Base-by-base conservation (phyloP, 2,113 vertebrate species). In the Redunca redunca region DNA sequence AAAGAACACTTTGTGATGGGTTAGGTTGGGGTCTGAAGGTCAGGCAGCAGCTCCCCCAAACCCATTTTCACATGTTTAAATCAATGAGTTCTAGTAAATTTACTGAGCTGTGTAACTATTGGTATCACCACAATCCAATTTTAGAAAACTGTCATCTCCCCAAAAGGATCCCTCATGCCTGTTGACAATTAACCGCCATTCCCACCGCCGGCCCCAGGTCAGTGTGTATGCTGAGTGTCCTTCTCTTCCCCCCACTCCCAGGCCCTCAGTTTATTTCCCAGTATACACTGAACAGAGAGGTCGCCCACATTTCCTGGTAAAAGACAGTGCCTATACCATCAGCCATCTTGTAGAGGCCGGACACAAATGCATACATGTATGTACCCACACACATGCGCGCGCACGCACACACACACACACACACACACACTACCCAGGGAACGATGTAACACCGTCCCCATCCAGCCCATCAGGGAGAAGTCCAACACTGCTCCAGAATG, bases 251-350 rank as follows among this genome's bases (percentile, higher is more conserved):
- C 53, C 53, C 4, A 57, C 19, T 17, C 33, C 8, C 14, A 36
- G 0, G 6, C 19, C 25, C 48, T 88, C 19, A 21, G 7, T 36
- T 33, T 64, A 71, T 3, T 46, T 6, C 10, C 43, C n/a, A 71
- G 9, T 5, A 46, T n/a, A 11, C 4, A 23, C 0, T 43, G 11
- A 33, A 25, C 0, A 7, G 7, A 58, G 48, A 25, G 6, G 21
- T 43, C 10, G 58, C 12, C 17, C 33, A 46, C 4, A 3, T 48
- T 82, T 87, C 21, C 57, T 3, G 23, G 48, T 0, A 21, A 60
- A 19, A 60, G 33, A 33, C 4, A 26, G 2, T 25, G 11, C 9
- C 15, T 33, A 15, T n/a, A 30, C n/a, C 23, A 15, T 84, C 58
- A 87, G 11, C 36, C 2, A 13, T 4, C 1, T 4, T 4, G 6